phyloP scores from a whole-genome alignment of 2,797 vertebrate genomes.

The Diglossa cyanea region DNA sequence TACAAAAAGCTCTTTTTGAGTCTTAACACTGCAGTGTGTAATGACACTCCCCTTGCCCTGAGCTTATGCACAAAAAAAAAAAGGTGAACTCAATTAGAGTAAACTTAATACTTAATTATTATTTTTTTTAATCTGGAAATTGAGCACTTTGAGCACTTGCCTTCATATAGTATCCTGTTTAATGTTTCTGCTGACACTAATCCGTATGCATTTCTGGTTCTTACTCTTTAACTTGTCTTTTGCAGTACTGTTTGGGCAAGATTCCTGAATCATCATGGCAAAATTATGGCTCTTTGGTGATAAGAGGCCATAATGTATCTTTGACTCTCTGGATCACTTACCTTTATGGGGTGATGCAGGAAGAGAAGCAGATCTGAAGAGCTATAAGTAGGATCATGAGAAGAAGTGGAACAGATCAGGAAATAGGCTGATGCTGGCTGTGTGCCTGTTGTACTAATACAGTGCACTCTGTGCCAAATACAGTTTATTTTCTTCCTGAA shows the following conservation, averaged over 20 bases:
- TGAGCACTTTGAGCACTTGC: neutral
- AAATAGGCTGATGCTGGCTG: slow-evolving; percentile 16
- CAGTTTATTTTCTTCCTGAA: slow-evolving; percentile 29
- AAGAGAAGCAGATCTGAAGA: neutral
- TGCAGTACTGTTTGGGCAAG: neutral
- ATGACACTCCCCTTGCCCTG: neutral
- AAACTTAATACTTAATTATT: neutral
- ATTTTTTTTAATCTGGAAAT: neutral
- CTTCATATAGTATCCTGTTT: neutral
- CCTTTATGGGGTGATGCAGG: neutral
- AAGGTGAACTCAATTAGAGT: neutral
- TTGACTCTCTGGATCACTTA: neutral
- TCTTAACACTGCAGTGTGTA: neutral
- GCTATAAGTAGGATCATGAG: neutral
- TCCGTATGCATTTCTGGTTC: neutral
- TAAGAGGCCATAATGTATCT: neutral
- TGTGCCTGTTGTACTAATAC: slow-evolving; percentile 7
- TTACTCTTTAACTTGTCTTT: neutral
- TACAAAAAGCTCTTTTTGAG: neutral
- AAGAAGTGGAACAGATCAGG: slow-evolving; percentile 18
- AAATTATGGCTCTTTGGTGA: neutral
- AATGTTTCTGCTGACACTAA: neutral
- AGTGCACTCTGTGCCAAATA: neutral
- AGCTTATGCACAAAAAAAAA: neutral
- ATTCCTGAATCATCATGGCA: neutral